These are phyloP conservation scores for Hippopotamus amphibius DNA, from an alignment of 2,113 vertebrate species.

Conservation along the genomic window DNA sequence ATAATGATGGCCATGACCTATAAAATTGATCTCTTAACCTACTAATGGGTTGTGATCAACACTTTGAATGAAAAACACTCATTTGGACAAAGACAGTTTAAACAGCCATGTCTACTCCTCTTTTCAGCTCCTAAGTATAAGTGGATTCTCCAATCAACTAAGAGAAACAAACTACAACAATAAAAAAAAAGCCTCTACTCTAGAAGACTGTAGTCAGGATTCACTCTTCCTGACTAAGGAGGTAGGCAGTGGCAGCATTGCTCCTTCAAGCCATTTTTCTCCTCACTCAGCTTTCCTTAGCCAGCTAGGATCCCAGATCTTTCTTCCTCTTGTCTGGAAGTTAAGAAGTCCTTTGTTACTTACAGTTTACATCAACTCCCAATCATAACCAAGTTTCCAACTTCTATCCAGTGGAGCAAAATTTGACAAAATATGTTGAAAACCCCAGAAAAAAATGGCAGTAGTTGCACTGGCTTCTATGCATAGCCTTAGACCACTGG, in stretches of 20 bases:
- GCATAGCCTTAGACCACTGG: neutral
- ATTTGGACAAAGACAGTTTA: neutral
- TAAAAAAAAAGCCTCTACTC: neutral
- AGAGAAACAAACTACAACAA: neutral
- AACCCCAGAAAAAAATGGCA: neutral
- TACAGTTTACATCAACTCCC: neutral
- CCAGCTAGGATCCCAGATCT: neutral
- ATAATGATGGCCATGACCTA: neutral
- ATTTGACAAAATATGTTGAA: neutral
- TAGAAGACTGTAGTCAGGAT: neutral
- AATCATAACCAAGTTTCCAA: neutral
- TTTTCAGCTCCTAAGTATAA: neutral
- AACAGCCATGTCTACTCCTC: neutral
- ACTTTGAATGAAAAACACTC: slow-evolving; percentile 8
- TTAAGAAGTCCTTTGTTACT: neutral
- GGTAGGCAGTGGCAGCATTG: neutral
- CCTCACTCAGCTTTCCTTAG: neutral
- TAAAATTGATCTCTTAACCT: neutral
- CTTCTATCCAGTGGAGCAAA: neutral
- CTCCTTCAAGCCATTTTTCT: neutral
- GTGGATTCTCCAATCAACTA: neutral
- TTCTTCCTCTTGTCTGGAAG: neutral
- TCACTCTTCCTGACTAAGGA: neutral
- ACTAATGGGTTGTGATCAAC: neutral
- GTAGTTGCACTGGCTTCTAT: neutral